A percentile compares a stretch with the other conserved stretches of the same genome.
phyloP scores from a whole-genome alignment of 2,113 vertebrate species.

The Neogobius melanostomus region DNA sequence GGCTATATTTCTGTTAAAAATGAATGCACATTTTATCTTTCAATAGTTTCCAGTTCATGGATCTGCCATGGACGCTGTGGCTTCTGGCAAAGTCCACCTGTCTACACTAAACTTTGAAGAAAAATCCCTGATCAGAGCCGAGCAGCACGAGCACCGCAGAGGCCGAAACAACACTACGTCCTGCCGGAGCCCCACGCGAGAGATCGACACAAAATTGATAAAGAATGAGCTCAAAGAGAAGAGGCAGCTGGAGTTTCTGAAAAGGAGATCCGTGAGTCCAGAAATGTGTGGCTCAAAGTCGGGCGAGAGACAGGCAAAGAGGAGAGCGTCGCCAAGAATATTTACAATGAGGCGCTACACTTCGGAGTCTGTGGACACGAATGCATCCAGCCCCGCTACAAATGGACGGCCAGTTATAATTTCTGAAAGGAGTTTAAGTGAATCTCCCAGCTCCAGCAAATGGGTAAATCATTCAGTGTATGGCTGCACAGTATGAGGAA shows the following conservation, averaged over 20 bases:
- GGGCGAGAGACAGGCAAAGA: conserved; percentile 12
- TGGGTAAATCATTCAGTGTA: conserved; percentile 50
- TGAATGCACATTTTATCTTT: neutral
- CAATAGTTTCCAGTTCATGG: neutral
- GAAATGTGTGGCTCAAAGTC: conserved; percentile 12
- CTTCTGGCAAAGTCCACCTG: conserved; percentile 19
- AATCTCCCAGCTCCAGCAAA: conserved; percentile 41
- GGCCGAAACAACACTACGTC: conserved; percentile 75
- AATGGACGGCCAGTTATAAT: conserved; percentile 25
- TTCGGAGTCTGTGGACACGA: conserved; percentile 23
- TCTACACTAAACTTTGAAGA: conserved; percentile 60
- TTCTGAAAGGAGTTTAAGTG: conserved; percentile 19
- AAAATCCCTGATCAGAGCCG: conserved; percentile 63
- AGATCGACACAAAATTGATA: conserved; percentile 51
- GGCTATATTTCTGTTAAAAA: neutral
- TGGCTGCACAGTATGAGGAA: too few species aligned
- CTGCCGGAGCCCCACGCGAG: conserved; percentile 72
- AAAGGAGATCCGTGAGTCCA: conserved; percentile 67
- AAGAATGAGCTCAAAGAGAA: conserved; percentile 71
- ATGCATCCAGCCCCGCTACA: neutral
- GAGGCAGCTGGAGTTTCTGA: conserved; percentile 74
- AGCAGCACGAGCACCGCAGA: conserved; percentile 67
- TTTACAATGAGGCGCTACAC: conserved; percentile 10
- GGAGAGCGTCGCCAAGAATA: conserved; percentile 17
- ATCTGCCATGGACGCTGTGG: conserved; percentile 61